These are phyloP conservation scores for Dioctria linearis DNA, from an alignment of 2,888 invertebrate genomes.

Conservation along the genomic window DNA sequence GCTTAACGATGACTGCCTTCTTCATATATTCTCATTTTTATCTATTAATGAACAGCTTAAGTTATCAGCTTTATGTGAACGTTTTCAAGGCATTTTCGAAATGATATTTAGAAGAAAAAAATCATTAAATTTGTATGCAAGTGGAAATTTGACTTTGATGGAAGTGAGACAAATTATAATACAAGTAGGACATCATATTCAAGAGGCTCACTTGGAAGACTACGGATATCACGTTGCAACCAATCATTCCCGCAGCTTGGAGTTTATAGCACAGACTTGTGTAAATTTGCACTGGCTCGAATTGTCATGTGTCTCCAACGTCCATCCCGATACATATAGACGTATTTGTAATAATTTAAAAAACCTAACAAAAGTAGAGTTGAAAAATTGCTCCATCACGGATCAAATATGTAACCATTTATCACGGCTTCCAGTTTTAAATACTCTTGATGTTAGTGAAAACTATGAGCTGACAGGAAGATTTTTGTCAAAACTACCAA, in stretches of 20 bases:
- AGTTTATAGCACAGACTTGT: conserved; percentile 55
- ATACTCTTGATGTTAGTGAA: conserved; percentile 53
- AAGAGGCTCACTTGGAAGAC: conserved; percentile 24
- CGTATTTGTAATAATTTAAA: conserved; percentile 45
- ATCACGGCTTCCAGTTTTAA: conserved; percentile 24
- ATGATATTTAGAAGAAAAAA: conserved; percentile 52
- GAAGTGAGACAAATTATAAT: conserved; percentile 47
- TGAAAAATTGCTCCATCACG: conserved; percentile 52
- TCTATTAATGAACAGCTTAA: conserved; percentile 49
- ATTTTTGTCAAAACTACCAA: conserved; percentile 52
- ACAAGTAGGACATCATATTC: conserved; percentile 50
- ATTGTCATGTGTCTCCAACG: conserved; percentile 34
- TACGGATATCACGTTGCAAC: neutral
- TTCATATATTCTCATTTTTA: conserved; percentile 57
- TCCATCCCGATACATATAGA: conserved; percentile 16
- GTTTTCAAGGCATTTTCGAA: conserved; percentile 53
- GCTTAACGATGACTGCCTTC: conserved; percentile 57
- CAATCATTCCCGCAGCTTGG: conserved; percentile 51
- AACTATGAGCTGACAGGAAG: conserved; percentile 55
- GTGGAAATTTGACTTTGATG: conserved; percentile 53
- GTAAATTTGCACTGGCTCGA: conserved; percentile 52
- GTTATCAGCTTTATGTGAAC: conserved; percentile 47
- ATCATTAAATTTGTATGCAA: conserved; percentile 41
- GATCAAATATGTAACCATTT: conserved; percentile 40
- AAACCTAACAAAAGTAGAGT: conserved; percentile 38